These are phyloP conservation scores for Pachliopta kotzebuea DNA, from an alignment of 2,888 invertebrate genomes.

Conservation along the genomic window DNA sequence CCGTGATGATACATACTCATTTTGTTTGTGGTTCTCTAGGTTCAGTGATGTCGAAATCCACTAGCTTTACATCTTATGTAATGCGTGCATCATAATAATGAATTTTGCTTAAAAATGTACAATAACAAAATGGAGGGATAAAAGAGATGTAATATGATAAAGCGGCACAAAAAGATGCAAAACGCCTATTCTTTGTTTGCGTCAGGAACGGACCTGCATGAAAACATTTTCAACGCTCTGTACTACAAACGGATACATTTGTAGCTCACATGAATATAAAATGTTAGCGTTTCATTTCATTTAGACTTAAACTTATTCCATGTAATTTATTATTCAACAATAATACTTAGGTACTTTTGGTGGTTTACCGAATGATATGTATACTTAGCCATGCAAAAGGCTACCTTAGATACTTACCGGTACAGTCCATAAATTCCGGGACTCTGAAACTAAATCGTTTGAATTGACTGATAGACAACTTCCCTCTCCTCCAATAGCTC, in stretches of 20 bases:
- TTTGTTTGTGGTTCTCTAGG: no score
- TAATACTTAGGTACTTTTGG: no score
- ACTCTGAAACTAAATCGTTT: no score
- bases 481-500: no score
- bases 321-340: no score
- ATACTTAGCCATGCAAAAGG: no score
- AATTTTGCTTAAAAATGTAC: slow-evolving; percentile 26
- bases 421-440: no score
- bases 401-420: no score
- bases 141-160: slow-evolving; percentile 39
- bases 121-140: slow-evolving; percentile 43
- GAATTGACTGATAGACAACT: no score
- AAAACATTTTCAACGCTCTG: slow-evolving; percentile 2
- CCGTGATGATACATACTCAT: no score
- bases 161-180: slow-evolving; percentile 46
- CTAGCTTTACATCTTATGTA: not conserved
- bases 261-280: not conserved
- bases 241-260: not conserved
- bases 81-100: not conserved
- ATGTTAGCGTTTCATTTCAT: not conserved
- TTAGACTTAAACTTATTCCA: not conserved
- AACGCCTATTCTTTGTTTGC: slow-evolving; percentile 36
- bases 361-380: no score
- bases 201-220: not conserved
- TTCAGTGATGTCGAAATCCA: no score